These are phyloP conservation scores for Vanessa cardui DNA, from an alignment of 2,888 invertebrate genomes.

Conservation along the genomic window DNA sequence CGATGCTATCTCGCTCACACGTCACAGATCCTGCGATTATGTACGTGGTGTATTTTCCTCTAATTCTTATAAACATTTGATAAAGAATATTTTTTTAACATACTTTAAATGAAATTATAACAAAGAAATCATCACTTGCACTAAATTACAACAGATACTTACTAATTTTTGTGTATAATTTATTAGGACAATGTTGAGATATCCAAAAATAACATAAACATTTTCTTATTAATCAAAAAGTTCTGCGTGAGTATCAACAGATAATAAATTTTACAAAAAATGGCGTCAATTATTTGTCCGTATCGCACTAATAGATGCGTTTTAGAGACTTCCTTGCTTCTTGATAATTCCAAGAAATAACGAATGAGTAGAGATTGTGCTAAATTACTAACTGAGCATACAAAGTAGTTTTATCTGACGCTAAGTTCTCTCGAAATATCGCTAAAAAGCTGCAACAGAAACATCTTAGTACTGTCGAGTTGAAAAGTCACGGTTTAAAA, in stretches of 20 bases:
- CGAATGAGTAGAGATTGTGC: constrained; percentile 38
- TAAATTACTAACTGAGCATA: constrained; percentile 47
- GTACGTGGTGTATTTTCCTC: constrained; percentile 32
- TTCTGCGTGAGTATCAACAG: too few species aligned
- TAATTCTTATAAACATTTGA: background rate
- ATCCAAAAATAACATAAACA: too few species aligned
- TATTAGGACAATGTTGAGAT: too few species aligned
- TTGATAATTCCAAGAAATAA: constrained; percentile 37
- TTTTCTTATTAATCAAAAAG: too few species aligned
- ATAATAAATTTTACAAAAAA: too few species aligned
- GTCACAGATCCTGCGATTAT: constrained; percentile 49
- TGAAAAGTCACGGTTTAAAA: constrained; percentile 34
- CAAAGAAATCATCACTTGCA: too few species aligned
- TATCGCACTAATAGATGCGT: background rate
- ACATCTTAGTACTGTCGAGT: constrained; percentile 45
- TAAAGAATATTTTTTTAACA: too few species aligned
- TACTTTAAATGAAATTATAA: too few species aligned
- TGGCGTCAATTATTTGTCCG: background rate
- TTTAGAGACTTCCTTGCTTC: constrained; percentile 25
- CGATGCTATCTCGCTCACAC: constrained; percentile 71
- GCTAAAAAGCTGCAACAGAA: constrained; percentile 53
- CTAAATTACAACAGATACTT: too few species aligned
- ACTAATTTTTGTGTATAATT: too few species aligned
- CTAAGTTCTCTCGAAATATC: constrained; percentile 51
- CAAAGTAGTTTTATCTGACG: constrained; percentile 56